These are phyloP conservation scores for Meles meles DNA, from an alignment of 2,113 vertebrate genomes.

Conservation along the genomic window DNA sequence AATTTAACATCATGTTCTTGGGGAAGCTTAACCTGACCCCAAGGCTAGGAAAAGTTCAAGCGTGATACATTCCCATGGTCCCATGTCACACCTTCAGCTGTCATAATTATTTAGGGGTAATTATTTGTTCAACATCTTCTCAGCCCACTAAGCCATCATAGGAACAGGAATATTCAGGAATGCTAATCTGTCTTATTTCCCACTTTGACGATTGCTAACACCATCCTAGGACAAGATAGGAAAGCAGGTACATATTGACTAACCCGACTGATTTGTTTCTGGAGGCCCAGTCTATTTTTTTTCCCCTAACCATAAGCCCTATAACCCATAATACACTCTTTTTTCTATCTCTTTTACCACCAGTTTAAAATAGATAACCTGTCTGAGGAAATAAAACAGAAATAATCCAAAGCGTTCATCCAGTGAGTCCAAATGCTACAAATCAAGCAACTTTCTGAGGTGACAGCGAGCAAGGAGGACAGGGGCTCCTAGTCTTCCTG, in stretches of 20 bases:
- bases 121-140: background rate
- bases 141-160: background rate
- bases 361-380: background rate
- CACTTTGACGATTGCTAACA: fast-evolving
- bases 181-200: too few relatives aligned
- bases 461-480: background rate
- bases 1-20: fast-evolving
- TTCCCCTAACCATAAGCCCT: fast-evolving
- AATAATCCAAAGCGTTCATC: background rate
- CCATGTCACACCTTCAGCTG: background rate
- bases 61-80: fast-evolving
- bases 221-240: fast-evolving
- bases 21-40: background rate
- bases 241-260: fast-evolving
- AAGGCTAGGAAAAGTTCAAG: background rate
- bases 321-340: too few relatives aligned
- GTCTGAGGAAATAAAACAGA: background rate
- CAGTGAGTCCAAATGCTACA: background rate
- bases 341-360: too few relatives aligned
- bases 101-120: too few relatives aligned
- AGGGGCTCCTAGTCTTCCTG: background rate
- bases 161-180: background rate
- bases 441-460: background rate
- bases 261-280: fast-evolving
- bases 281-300: fast-evolving